Conservation (phyloP, 2,113 vertebrate species). For the Datnioides undecimradiatus region DNA sequence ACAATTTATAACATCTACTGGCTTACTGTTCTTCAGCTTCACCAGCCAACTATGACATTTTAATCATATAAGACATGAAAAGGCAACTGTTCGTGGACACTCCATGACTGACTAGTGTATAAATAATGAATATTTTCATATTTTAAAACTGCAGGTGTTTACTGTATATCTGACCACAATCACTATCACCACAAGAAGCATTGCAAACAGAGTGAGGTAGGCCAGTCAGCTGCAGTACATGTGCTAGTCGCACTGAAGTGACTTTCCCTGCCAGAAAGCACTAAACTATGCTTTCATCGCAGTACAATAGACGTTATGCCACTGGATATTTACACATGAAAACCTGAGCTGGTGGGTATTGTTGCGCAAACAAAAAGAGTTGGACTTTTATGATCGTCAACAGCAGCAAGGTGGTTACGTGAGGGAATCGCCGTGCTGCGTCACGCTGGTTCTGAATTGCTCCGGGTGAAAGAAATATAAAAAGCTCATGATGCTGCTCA, state of each 20-base stretch:
- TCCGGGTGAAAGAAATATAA: background rate
- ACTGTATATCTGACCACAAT: constrained; percentile 2
- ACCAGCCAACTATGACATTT: background rate
- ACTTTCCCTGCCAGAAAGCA: constrained; percentile 9
- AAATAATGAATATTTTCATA: constrained; percentile 1
- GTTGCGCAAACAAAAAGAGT: background rate
- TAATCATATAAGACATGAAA: background rate
- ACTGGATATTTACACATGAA: constrained; percentile 18
- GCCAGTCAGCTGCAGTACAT: constrained; percentile 4
- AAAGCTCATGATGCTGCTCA: constrained; percentile 67
- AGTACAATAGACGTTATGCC: background rate
- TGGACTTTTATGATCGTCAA: constrained; percentile 15
- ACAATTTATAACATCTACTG: background rate
- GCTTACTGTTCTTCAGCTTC: background rate
- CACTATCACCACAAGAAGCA: background rate
- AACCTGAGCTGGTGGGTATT: background rate
- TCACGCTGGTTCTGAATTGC: background rate
- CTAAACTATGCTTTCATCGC: background rate
- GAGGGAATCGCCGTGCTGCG: background rate
- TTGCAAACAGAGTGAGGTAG: background rate
- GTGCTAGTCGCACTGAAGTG: background rate
- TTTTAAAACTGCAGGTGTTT: background rate
- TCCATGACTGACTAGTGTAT: background rate
- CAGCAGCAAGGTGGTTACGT: background rate
- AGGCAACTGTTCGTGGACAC: background rate